These are phyloP conservation scores for Esox niger DNA, from an alignment of 2,113 vertebrate genomes.

Conservation along the genomic window DNA sequence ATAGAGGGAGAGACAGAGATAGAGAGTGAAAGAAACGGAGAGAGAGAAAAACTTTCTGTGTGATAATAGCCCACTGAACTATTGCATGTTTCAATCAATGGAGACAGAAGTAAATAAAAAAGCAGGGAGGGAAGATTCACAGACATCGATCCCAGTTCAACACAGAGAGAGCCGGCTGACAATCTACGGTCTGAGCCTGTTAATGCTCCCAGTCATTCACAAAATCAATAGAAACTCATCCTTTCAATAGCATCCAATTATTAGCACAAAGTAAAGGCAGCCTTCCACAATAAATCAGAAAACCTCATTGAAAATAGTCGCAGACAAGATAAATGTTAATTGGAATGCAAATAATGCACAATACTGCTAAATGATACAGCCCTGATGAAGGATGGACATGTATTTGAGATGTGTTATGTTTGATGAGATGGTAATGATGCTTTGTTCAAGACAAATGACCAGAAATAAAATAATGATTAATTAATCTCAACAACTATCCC, in stretches of 20 bases:
- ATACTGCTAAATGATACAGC: slow-evolving; percentile 38
- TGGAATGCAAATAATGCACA: slow-evolving; percentile 68
- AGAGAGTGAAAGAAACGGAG: slow-evolving; percentile 29
- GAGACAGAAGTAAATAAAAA: slow-evolving; percentile 80
- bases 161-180: slow-evolving; percentile 80
- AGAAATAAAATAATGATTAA: not conserved
- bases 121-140: slow-evolving; percentile 78
- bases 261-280: slow-evolving; percentile 86
- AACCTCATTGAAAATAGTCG: slow-evolving; percentile 83
- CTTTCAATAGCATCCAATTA: slow-evolving; percentile 98
- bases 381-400: not conserved
- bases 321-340: slow-evolving; percentile 79
- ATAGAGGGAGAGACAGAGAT: no score
- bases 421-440: not conserved
- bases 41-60: slow-evolving; percentile 81
- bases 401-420: slow-evolving; percentile 5
- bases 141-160: slow-evolving; percentile 88
- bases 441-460: slow-evolving; percentile 3
- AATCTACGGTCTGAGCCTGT: slow-evolving; percentile 84
- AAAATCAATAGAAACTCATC: slow-evolving; percentile 97
- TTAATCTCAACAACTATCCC: not conserved
- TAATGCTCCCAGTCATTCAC: slow-evolving; percentile 88
- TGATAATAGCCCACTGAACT: slow-evolving; percentile 82
- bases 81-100: slow-evolving; percentile 85
- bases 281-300: slow-evolving; percentile 88